Evolutionary conservation across 2,888 invertebrate genomes (phyloP), one percentile per base, ranked within the genome.

Genomic region (Sesia apiformis): DNA sequence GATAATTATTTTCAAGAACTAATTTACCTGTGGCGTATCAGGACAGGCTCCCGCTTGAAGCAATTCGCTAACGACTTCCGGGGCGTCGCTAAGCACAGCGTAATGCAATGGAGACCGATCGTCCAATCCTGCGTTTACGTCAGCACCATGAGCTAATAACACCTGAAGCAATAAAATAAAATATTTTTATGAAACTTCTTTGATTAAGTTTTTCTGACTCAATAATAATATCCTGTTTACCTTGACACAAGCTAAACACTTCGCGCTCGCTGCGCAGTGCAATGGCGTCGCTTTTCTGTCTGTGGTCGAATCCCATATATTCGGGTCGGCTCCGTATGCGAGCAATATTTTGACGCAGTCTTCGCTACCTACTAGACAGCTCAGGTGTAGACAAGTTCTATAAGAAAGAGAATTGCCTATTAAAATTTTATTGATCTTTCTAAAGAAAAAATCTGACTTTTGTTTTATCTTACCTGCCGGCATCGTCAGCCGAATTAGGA

Each of bases 61-160:
- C 60, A 97, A 85, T 61, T 91, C 91, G 69, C 91, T 91, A 3
- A 95, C 95, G 66, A 96, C 96, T 60, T 94, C 93, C 55, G 91
- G 86, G 6, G 93, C 93, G 69, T 94, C 92, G 68, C 94, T 95
- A 62, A 95, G 91, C 53, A 96, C 95, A 0, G 97, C 97, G 74
- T 94, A 96, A 75, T 96, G 96, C 58, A 97, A 81, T 0, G 97
- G 94, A 49, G 95, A 95, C 60, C 92, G 92, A 55, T 92, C 92
- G 54, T 82, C 90, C 52, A 92, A 83, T 7, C 95, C 95, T 4
- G 94, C 94, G 67, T 95, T 93, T n/a, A 95, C 92, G 65, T 95
- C 93, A n/a, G 96, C 96, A 1, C 94, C 94, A 56, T 92, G 90
- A 57, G 91, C 90, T 56, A 96, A 82, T 59, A 97, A 76, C 63